These are phyloP conservation scores for Cheiracanthium punctorium DNA, from an alignment of 2,888 invertebrate genomes.

Conservation along the genomic window DNA sequence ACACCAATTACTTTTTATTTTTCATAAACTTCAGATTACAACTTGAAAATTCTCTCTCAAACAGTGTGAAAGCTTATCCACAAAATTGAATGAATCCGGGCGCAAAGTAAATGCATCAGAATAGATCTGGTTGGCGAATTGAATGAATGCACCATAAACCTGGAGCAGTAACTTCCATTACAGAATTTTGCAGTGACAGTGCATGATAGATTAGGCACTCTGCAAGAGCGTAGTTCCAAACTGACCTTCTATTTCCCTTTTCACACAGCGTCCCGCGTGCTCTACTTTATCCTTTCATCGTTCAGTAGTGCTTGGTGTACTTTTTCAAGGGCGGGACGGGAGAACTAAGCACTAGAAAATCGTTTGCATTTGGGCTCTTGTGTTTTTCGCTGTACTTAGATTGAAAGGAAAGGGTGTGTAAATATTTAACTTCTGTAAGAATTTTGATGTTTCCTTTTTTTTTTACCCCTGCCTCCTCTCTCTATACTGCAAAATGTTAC, in stretches of 20 bases:
- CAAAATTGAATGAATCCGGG: too few relatives aligned
- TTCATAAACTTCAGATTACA: too few relatives aligned
- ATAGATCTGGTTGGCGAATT: slow-evolving; percentile 26
- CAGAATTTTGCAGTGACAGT: slow-evolving; percentile 51
- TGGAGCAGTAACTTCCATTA: slow-evolving; percentile 62
- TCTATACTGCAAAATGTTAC: background rate
- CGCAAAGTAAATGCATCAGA: slow-evolving; percentile 51
- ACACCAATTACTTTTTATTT: too few relatives aligned
- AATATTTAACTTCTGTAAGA: slow-evolving; percentile 44
- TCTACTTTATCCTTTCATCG: background rate
- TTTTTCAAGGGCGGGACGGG: slow-evolving; percentile 24
- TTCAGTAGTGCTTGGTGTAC: background rate
- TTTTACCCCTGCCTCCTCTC: too few relatives aligned
- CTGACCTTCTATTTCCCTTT: slow-evolving; percentile 1
- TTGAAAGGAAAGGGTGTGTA: slow-evolving; percentile 27
- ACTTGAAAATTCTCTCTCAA: too few relatives aligned
- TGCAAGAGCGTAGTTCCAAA: background rate
- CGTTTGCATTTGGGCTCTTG: slow-evolving; percentile 61
- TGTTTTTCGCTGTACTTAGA: background rate
- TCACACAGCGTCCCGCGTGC: background rate
- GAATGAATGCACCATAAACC: too few relatives aligned
- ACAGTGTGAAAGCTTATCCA: too few relatives aligned
- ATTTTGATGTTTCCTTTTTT: background rate
- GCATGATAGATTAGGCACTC: slow-evolving; percentile 49
- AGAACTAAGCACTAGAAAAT: slow-evolving; percentile 13